Evolutionary conservation across 2,797 vertebrate species (phyloP).

Genomic region (Myripristis jacobus): DNA sequence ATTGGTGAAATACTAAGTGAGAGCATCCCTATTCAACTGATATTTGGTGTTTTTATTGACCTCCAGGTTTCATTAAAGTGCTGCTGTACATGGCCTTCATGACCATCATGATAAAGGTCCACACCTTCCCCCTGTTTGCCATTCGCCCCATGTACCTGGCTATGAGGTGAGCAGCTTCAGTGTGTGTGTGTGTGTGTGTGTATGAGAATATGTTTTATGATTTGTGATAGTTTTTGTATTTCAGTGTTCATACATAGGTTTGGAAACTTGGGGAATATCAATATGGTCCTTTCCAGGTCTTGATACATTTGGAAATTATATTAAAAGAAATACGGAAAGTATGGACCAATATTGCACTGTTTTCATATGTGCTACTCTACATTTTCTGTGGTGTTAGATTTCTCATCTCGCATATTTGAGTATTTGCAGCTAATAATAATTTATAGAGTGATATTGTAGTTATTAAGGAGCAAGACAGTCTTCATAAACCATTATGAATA

Average conservation of each 20-base stretch:
- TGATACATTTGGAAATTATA: not conserved
- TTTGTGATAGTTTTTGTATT: not conserved
- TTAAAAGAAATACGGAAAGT: too few relatives aligned
- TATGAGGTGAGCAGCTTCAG: constrained; percentile 89
- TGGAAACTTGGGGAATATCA: too few relatives aligned
- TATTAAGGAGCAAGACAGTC: too few relatives aligned
- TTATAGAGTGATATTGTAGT: too few relatives aligned
- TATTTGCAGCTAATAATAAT: too few relatives aligned
- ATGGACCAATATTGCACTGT: too few relatives aligned
- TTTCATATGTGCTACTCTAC: too few relatives aligned
- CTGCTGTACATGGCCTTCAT: constrained; percentile 98
- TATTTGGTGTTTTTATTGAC: constrained; percentile 9
- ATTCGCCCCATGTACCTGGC: constrained; percentile 98
- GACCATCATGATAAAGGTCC: constrained; percentile 99
- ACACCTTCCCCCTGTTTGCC: constrained; percentile 98
- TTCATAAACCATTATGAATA: too few relatives aligned
- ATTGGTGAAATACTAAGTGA: not conserved
- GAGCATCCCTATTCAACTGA: not conserved
- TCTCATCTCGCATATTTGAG: too few relatives aligned
- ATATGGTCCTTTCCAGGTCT: too few relatives aligned
- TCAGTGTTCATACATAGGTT: too few relatives aligned
- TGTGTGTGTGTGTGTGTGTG: not conserved
- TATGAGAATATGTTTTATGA: not conserved
- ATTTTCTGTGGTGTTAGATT: too few relatives aligned
- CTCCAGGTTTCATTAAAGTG: constrained; percentile 95